phyloP scores from a whole-genome alignment of 2,888 invertebrate species.

The Rhopalosiphum nymphaeae region DNA sequence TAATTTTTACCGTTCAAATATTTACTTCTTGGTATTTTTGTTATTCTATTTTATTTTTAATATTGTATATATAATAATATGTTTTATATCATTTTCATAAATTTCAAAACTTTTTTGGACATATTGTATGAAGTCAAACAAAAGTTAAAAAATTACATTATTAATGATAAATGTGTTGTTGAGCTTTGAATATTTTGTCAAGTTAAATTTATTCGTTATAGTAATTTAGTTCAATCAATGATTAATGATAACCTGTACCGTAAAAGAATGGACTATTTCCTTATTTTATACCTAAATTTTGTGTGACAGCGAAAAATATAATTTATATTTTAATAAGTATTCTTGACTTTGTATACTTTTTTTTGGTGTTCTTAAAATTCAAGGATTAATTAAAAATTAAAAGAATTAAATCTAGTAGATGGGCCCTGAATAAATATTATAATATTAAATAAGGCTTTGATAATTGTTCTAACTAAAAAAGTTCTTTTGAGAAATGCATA shows the following conservation, averaged over 20 bases:
- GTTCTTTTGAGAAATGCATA: neutral
- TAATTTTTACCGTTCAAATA: too few species aligned
- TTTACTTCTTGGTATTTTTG: neutral
- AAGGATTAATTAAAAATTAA: neutral
- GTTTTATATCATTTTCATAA: neutral
- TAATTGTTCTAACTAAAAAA: neutral
- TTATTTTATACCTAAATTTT: neutral
- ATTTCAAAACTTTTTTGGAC: neutral
- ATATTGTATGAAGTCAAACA: slow-evolving; percentile 1
- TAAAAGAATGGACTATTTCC: neutral
- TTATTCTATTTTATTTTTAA: neutral
- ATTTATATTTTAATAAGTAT: neutral
- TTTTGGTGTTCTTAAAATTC: neutral
- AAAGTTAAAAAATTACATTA: neutral
- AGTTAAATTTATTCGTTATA: neutral
- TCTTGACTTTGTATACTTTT: neutral
- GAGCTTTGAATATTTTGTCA: neutral
- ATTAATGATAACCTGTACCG: too few species aligned
- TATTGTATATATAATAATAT: neutral
- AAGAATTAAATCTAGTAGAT: neutral
- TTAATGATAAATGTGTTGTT: neutral
- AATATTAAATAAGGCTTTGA: neutral
- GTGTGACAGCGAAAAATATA: neutral
- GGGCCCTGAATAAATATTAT: neutral
- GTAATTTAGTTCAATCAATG: too few species aligned